Conservation (phyloP, 1,140 invertebrate species). For the Arion vulgaris region DNA sequence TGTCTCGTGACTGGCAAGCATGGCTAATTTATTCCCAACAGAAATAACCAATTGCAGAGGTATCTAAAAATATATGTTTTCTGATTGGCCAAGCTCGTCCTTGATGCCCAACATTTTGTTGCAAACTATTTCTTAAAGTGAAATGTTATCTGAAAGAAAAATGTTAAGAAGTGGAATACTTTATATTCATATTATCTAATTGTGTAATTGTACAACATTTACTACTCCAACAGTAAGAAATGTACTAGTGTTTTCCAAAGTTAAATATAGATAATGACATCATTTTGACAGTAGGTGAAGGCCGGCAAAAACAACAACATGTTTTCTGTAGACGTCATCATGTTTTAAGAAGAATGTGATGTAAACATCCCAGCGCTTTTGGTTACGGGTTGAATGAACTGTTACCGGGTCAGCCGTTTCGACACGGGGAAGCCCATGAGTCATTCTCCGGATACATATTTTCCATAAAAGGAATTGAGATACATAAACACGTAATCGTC, state of each 20-base stretch:
- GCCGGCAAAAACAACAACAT: not conserved
- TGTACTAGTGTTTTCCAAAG: not conserved
- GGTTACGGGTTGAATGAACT: not conserved
- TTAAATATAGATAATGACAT: constrained; percentile 4
- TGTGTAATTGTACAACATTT: not conserved
- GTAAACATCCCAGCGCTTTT: not conserved
- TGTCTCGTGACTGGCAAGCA: not conserved
- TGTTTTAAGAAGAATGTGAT: not conserved
- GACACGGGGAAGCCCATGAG: constrained; percentile 4
- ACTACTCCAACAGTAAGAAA: not conserved
- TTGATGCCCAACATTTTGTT: too few relatives aligned
- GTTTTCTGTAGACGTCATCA: constrained; percentile 4
- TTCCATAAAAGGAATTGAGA: not conserved
- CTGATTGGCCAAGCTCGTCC: not conserved
- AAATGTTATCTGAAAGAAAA: not conserved
- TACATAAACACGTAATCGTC: too few relatives aligned
- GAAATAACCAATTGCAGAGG: not conserved
- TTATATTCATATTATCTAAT: not conserved
- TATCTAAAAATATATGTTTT: not conserved
- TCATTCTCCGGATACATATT: not conserved
- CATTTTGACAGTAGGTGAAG: not conserved
- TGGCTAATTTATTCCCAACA: not conserved
- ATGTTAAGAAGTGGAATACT: not conserved
- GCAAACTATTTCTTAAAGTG: not conserved
- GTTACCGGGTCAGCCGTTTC: not conserved